phyloP scores from a whole-genome alignment of 2,888 invertebrate genomes.

The Callimorpha dominula region DNA sequence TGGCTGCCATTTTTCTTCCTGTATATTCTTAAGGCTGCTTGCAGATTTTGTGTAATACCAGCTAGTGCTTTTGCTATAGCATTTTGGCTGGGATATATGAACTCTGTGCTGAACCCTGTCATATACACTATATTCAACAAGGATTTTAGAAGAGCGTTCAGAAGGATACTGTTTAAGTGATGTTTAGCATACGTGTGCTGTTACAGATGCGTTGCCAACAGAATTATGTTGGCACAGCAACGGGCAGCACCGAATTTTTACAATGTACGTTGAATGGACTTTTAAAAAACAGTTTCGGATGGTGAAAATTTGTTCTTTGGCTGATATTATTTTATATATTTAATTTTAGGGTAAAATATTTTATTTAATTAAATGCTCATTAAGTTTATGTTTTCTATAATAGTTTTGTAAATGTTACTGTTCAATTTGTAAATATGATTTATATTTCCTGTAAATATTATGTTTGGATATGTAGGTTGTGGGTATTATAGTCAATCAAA shows the following conservation, averaged over 20 bases:
- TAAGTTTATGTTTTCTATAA: not conserved
- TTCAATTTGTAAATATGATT: constrained; percentile 13
- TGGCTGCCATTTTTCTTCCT: constrained; percentile 99
- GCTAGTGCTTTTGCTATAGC: constrained; percentile 95
- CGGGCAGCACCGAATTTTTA: constrained; percentile 88
- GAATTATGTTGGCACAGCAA: constrained; percentile 87
- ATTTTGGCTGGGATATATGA: constrained; percentile 99
- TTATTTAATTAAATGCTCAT: constrained; percentile 10
- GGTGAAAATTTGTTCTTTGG: constrained; percentile 16
- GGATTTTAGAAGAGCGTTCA: constrained; percentile 98
- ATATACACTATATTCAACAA: constrained; percentile 99
- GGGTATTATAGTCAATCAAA: constrained; percentile 28
- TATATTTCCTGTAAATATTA: constrained; percentile 9
- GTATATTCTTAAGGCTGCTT: constrained; percentile 95
- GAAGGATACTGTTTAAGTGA: constrained; percentile 98
- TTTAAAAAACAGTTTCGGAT: constrained; percentile 15
- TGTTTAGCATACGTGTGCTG: constrained; percentile 95
- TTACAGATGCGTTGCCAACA: constrained; percentile 90
- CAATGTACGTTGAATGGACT: constrained; percentile 77
- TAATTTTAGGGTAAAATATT: constrained; percentile 8
- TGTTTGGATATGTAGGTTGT: not conserved
- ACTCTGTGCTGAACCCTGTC: constrained; percentile 97
- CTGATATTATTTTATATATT: constrained; percentile 5
- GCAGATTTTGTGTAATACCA: constrained; percentile 91
- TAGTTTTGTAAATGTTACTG: constrained; percentile 4